A percentile compares a stretch with the other conserved stretches of the same genome.
Evolutionary conservation across 2,888 invertebrate species (phyloP).

Genomic region (Tortrix viridana): DNA sequence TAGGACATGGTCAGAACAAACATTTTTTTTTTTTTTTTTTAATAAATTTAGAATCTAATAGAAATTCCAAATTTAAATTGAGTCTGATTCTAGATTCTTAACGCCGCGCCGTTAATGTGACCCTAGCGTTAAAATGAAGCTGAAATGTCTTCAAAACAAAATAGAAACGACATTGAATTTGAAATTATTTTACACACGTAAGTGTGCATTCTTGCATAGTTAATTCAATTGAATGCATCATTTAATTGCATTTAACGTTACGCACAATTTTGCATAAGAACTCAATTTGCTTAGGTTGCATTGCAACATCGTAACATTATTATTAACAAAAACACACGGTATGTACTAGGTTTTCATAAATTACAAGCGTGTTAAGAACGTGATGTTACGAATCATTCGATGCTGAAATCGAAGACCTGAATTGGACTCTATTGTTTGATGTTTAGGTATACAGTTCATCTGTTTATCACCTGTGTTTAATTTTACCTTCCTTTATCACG

Average conservation of each 20-base stretch:
- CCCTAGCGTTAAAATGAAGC: no score
- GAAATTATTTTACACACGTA: no score
- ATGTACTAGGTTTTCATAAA: slow-evolving; percentile 51
- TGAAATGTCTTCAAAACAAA: background rate
- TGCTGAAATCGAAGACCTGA: slow-evolving; percentile 6
- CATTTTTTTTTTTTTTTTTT: no score
- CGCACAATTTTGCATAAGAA: slow-evolving; percentile 18
- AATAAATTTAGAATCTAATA: no score
- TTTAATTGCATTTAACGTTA: slow-evolving; percentile 16
- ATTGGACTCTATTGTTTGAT: slow-evolving; percentile 5
- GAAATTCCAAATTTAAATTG: no score
- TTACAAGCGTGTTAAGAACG: slow-evolving; percentile 34
- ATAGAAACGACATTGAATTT: background rate
- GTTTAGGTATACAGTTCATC: slow-evolving; percentile 9
- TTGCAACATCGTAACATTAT: slow-evolving; percentile 30
- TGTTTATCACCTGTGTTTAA: slow-evolving; percentile 19
- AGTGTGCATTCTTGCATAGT: slow-evolving; percentile 7
- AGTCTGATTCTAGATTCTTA: no score
- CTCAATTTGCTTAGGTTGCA: slow-evolving; percentile 14
- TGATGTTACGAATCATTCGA: slow-evolving; percentile 47
- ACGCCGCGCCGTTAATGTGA: no score
- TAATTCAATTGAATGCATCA: background rate
- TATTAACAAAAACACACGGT: slow-evolving; percentile 40
- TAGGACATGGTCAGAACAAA: no score
- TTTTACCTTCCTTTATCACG: slow-evolving; percentile 33